Evolutionary conservation across 1,140 invertebrate genomes (phyloP).

Genomic region (Macrosteles quadrilineatus): DNA sequence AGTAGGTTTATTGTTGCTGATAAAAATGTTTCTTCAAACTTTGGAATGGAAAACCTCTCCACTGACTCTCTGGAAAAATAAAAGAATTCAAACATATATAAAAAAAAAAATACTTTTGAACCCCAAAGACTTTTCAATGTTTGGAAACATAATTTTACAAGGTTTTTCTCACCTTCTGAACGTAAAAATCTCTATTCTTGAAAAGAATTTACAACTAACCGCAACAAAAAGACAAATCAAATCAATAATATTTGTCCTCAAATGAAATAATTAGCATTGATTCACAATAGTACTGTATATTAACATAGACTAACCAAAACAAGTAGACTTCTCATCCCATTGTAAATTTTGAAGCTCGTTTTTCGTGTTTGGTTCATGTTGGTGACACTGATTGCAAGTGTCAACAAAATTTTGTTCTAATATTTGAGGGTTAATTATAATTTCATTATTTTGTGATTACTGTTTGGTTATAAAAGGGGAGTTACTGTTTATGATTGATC

Average conservation of each 20-base stretch:
- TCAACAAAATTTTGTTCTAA: too few relatives aligned
- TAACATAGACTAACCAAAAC: too few relatives aligned
- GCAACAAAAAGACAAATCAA: background rate
- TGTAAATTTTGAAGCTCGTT: too few relatives aligned
- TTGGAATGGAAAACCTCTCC: constrained; percentile 71
- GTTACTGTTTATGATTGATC: background rate
- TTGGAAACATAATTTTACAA: background rate
- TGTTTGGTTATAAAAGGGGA: background rate
- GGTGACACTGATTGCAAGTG: too few relatives aligned
- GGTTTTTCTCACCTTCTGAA: background rate
- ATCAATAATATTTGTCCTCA: too few relatives aligned
- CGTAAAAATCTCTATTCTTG: background rate
- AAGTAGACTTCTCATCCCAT: too few relatives aligned
- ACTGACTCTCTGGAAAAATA: constrained; percentile 68
- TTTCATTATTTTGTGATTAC: background rate
- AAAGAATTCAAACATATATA: constrained; percentile 22
- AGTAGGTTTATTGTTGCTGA: background rate
- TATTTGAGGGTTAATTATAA: too few relatives aligned
- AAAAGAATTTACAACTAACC: background rate
- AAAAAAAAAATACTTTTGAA: background rate
- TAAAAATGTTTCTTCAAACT: constrained; percentile 74
- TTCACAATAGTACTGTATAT: too few relatives aligned
- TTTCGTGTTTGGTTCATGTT: too few relatives aligned
- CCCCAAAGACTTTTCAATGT: background rate
- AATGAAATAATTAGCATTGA: too few relatives aligned